phyloP scores from a whole-genome alignment of 2,888 invertebrate genomes.

The Taenaris catops region DNA sequence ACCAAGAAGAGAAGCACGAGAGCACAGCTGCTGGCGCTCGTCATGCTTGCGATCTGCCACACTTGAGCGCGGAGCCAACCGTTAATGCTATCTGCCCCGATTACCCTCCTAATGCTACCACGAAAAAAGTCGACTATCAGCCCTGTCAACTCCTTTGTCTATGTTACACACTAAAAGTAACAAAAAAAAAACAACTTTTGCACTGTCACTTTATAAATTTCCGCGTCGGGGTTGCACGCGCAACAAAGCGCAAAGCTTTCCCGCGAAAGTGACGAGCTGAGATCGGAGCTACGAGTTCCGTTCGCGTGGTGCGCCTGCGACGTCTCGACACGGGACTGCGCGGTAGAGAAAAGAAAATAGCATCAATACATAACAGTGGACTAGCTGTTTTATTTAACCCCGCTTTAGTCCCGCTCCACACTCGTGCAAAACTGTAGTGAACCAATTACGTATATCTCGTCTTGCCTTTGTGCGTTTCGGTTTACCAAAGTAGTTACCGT shows the following conservation, averaged over 20 bases:
- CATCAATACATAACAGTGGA: too few species aligned
- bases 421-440: too few species aligned
- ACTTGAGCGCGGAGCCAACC: constrained; percentile 76
- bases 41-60: constrained; percentile 77
- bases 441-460: too few species aligned
- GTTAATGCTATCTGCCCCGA: constrained; percentile 78
- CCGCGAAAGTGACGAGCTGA: constrained; percentile 27
- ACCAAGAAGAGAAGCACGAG: constrained; percentile 65
- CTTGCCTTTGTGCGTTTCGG: too few species aligned
- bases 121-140: too few species aligned
- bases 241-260: constrained; percentile 24
- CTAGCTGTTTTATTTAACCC: too few species aligned
- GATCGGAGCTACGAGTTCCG: constrained; percentile 15
- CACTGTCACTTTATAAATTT: constrained; percentile 23
- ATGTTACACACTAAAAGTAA: too few species aligned
- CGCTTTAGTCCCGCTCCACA: too few species aligned
- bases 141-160: too few species aligned
- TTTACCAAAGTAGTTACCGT: too few species aligned
- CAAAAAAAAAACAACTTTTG: constrained; percentile 15
- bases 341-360: too few species aligned
- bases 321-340: constrained; percentile 62
- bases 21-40: constrained; percentile 66
- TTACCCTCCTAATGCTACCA: constrained; percentile 63
- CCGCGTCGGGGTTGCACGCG: constrained; percentile 7
- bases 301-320: constrained; percentile 57